These are phyloP conservation scores for Drosophila flavopinicola DNA, from an alignment of 2,888 invertebrate species.

Conservation along the genomic window DNA sequence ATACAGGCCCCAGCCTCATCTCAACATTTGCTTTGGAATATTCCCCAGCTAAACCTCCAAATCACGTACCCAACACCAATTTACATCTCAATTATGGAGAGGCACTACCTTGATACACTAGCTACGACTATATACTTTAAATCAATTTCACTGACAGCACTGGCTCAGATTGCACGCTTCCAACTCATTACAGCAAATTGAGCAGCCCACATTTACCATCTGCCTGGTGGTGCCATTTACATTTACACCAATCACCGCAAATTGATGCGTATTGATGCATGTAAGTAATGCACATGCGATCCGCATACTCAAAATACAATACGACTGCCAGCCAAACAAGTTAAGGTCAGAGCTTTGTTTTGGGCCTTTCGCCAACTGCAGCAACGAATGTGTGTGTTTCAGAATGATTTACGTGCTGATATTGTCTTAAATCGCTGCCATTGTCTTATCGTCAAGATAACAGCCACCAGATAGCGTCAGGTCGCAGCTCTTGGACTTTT, in stretches of 20 bases:
- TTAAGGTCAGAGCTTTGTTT: slow-evolving; percentile 61
- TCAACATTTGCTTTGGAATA: neutral
- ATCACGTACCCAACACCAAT: slow-evolving; percentile 32
- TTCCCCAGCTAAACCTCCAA: slow-evolving; percentile 6
- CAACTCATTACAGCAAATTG: slow-evolving; percentile 57
- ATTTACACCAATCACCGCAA: slow-evolving; percentile 70
- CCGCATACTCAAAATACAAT: slow-evolving; percentile 24
- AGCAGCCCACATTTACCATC: slow-evolving; percentile 24
- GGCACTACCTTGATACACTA: neutral
- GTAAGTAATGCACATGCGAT: slow-evolving; percentile 28
- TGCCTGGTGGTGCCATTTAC: slow-evolving; percentile 34
- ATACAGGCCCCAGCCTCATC: neutral
- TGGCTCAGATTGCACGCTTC: slow-evolving; percentile 47
- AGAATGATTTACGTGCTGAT: slow-evolving; percentile 64
- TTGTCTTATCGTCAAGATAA: slow-evolving; percentile 54
- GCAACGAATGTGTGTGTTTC: slow-evolving; percentile 5
- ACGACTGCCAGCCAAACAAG: slow-evolving; percentile 25
- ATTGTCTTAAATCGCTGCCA: slow-evolving; percentile 54
- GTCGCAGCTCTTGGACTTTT: slow-evolving; percentile 20
- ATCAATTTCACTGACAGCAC: slow-evolving; percentile 54
- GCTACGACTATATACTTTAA: slow-evolving; percentile 47
- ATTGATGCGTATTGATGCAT: slow-evolving; percentile 42
- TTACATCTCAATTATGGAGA: slow-evolving; percentile 32
- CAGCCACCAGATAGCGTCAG: slow-evolving; percentile 22
- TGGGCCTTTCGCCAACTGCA: slow-evolving; percentile 68